Evolutionary conservation across 2,797 vertebrate genomes (phyloP).

Genomic region (Arrhamphus sclerolepis): DNA sequence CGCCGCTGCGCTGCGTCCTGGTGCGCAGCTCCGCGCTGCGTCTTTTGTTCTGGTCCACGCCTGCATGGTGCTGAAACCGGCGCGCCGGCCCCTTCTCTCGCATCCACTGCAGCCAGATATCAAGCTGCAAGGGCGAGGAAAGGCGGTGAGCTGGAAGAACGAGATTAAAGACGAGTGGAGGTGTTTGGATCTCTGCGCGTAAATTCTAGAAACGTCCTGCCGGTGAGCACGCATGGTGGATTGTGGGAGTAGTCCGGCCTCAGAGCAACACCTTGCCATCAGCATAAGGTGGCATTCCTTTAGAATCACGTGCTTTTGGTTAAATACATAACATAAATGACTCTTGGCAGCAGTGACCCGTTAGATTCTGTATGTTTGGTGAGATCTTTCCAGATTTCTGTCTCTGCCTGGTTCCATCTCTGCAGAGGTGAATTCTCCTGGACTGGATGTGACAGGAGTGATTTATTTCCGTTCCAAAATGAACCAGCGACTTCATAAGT

Average conservation of each 20-base stretch:
- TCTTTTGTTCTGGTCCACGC: conserved; percentile 81
- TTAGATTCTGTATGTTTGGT: neutral
- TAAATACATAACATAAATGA: too few species aligned
- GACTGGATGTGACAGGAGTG: too few species aligned
- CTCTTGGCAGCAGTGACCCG: too few species aligned
- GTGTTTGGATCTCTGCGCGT: neutral
- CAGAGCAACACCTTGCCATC: conserved; percentile 26
- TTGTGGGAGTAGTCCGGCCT: conserved; percentile 53
- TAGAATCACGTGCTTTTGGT: neutral
- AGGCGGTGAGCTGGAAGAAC: neutral
- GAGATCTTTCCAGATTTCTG: neutral
- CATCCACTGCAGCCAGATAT: conserved; percentile 26
- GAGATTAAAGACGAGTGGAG: neutral
- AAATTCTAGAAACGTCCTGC: neutral
- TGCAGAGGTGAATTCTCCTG: too few species aligned
- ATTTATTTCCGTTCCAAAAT: too few species aligned
- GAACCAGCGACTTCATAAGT: too few species aligned
- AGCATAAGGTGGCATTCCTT: conserved; percentile 24
- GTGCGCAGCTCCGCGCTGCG: conserved; percentile 25
- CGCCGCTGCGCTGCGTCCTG: too few species aligned
- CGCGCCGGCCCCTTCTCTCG: neutral
- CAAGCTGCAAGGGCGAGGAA: neutral
- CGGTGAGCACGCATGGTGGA: neutral
- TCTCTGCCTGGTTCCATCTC: neutral
- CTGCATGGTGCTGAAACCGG: conserved; percentile 76